Evolutionary conservation across 2,113 vertebrate species (phyloP), one percentile per base, ranked within the genome.

Genomic region (Oophaga pumilio): DNA sequence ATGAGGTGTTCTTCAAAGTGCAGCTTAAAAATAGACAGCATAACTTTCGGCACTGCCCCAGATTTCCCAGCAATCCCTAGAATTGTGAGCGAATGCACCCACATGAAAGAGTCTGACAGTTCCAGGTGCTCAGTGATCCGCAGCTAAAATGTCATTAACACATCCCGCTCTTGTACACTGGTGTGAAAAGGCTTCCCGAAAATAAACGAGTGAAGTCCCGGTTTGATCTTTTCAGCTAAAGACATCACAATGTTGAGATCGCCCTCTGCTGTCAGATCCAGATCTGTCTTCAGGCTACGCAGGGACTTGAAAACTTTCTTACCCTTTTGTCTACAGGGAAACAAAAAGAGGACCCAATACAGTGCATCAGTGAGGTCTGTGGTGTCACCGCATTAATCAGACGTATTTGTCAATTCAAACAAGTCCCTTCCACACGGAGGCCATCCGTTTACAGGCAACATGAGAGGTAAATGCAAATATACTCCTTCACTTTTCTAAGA

Each of bases 191-290:
- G 94, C 91, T 96, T 98, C 87, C 97, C 97, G 66, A 99, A 99
- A 89, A 99, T 96, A 71, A 99, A 98, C 0, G 96, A 97, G 91
- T 99, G 97, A 10, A 99, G 95, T 74, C 98, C 98, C 0, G 97
- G 96, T 88, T 97, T 96, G 86, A 98, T 96, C 94, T 99, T 99
- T 93, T 99, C 98, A 4, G 98, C 97, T 82, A 99, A 93, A 88
- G 98, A 97, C 98, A 99, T 98, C 88, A 98, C 92, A 90, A 99
- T 98, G 93, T 95, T 97, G 87, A 99, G 96, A 93, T 99, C 97
- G 89, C 98, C 98, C 91, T 99, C 97, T 93, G 95, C 95, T 85
- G 91, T 95, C 93, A 99, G 94, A 76, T 98, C 96, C 90, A 99
- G 95, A 92, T 99, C 98, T 18, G 94, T 91, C 94, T 99, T 99